phyloP scores from a whole-genome alignment of 64 coral and sea anemone species.

The Porites lutea region DNA sequence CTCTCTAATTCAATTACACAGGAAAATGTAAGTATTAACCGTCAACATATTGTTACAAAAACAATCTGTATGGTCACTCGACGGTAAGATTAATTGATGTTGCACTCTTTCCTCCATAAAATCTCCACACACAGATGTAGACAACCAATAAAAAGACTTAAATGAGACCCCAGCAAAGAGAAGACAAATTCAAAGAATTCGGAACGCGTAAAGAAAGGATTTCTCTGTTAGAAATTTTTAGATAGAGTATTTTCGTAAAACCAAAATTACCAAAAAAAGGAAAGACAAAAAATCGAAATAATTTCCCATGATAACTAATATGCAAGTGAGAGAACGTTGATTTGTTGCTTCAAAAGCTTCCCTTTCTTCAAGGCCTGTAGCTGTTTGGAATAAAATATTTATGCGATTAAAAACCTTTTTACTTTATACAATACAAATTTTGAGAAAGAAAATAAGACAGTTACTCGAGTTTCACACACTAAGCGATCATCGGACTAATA shows the following conservation, averaged over 20 bases:
- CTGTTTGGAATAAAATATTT: constrained; percentile 68
- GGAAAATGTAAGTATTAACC: background rate
- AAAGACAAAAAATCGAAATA: background rate
- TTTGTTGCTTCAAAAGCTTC: constrained; percentile 39
- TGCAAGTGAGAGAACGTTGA: constrained; percentile 34
- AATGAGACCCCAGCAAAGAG: too few relatives aligned
- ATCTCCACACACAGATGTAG: too few relatives aligned
- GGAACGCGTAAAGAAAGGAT: background rate
- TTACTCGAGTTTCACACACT: too few relatives aligned
- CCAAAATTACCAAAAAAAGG: background rate
- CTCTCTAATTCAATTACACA: background rate
- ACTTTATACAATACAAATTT: background rate
- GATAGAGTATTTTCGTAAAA: background rate
- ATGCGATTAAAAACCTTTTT: constrained; percentile 14
- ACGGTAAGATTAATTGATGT: background rate
- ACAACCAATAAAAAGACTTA: too few relatives aligned
- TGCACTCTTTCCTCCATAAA: background rate
- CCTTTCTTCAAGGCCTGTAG: constrained; percentile 35
- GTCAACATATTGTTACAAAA: background rate
- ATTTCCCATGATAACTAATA: background rate
- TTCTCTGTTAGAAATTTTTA: background rate
- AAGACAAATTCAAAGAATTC: background rate
- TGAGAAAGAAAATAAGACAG: background rate
- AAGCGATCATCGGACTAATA: too few relatives aligned
- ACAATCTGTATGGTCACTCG: background rate